Conservation (phyloP, 2,113 vertebrate genomes). For the Charina bottae region DNA sequence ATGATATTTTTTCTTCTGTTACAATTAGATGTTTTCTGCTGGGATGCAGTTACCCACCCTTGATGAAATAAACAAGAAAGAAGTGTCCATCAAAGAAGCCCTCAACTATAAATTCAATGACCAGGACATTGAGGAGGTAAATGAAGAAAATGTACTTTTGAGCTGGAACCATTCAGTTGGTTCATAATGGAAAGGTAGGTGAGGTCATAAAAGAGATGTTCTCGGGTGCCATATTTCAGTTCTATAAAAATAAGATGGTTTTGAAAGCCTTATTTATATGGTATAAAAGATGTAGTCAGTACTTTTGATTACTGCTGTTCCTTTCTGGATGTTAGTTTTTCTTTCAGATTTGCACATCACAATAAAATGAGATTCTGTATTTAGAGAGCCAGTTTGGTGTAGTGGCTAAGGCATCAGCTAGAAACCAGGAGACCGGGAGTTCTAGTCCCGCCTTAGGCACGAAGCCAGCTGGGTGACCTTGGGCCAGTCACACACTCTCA, state of each 20-base stretch:
- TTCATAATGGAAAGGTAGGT: conserved; percentile 30
- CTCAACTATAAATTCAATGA: conserved; percentile 99
- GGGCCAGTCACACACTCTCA: not conserved
- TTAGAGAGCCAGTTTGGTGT: not conserved
- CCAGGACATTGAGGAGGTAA: conserved; percentile 97
- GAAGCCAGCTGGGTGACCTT: not conserved
- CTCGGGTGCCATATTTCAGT: conserved; percentile 11
- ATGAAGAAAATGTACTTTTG: conserved; percentile 49
- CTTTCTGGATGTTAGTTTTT: not conserved
- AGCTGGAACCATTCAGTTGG: conserved; percentile 37
- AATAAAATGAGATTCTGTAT: not conserved
- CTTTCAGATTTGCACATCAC: not conserved
- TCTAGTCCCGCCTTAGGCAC: not conserved
- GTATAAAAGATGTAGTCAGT: not conserved
- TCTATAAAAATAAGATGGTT: conserved; percentile 8
- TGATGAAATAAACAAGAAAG: conserved; percentile 98
- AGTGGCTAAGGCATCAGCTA: not conserved
- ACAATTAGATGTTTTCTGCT: conserved; percentile 90
- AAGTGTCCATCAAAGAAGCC: conserved; percentile 97
- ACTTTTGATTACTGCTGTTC: not conserved
- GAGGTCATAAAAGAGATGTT: conserved; percentile 11
- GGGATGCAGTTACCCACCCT: conserved; percentile 96
- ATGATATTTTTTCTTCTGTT: conserved; percentile 8
- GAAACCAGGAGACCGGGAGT: not conserved
- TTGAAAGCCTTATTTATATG: not conserved